Evolutionary conservation across 2,113 vertebrate species (phyloP), one percentile per base, ranked within the genome.

Genomic region (Pelecanus crispus): DNA sequence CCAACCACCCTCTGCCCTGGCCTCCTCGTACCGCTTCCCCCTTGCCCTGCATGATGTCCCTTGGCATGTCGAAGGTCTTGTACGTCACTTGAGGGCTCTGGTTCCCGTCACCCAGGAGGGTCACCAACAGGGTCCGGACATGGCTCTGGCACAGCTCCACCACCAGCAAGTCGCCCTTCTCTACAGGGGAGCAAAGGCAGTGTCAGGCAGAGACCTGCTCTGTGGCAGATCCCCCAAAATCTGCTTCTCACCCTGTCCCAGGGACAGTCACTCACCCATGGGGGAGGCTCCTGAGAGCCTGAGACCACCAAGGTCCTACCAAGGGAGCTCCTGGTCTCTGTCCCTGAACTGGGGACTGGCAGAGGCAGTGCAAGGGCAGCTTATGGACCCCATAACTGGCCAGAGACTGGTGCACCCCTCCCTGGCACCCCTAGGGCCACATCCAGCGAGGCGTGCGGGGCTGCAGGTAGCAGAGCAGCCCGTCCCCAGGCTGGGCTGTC

Each of bases 81-180:
- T 97, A 97, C 68, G 50, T 84, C 90, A 98, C 88, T 29, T 98
- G 94, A 25, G 97, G 94, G 17, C 72, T 93, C 3, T 17, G 71
- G 65, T 97, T 97, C 38, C 96, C 63, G 1, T 90, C 95, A 4
- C 98, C 98, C 1, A 65, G 58, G 90, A 99, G 96, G 6, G 97
- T 98, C 40, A 99, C 98, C 29, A 97, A 68, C 29, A 99, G 62
- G 19, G 97, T 98, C 20, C 98, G 97, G 93, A 99, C 97, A 13
- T 98, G 98, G 5, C 62, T 97, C 36, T 98, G 98, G 24, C 98
- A 97, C n/a, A 99, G 96, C 85, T 99, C 99, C 92, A 98, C 86
- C 24, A 98, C 99, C 90, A 99, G 70, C 25, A 98, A 98, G 85
- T 98, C 95, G 0, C 99, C 99, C 61, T 97, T 96, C 72, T 99